Percentiles rank a stretch among this genome's conserved stretches.
Conservation (phyloP, 92 coral and sea anemone genomes). For the Virgularia gustaviana region DNA sequence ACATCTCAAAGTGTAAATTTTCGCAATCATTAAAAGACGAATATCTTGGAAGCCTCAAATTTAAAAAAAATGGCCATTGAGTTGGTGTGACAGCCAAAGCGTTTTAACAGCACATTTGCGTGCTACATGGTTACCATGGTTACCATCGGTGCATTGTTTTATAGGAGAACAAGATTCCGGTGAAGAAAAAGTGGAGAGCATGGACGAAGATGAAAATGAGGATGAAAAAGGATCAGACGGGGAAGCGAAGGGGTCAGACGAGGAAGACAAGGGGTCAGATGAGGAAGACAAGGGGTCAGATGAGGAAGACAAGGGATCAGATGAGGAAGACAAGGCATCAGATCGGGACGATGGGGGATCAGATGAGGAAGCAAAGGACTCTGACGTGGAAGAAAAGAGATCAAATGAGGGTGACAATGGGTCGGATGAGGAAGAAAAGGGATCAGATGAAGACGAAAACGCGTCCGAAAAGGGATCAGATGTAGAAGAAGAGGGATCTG, state of each 20-base stretch:
- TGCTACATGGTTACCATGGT: no score
- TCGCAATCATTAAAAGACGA: no score
- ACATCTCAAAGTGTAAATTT: no score
- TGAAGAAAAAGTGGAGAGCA: slow-evolving; percentile 49
- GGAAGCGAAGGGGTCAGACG: slow-evolving; percentile 17
- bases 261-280: slow-evolving; percentile 19
- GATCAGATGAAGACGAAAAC: slow-evolving; percentile 15
- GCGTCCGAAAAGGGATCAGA: slow-evolving; percentile 25
- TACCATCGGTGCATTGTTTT: no score
- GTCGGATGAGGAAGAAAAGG: slow-evolving; percentile 11
- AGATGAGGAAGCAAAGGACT: slow-evolving; percentile 36
- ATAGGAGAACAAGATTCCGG: slow-evolving; percentile 17
- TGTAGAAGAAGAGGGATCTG: slow-evolving; percentile 19
- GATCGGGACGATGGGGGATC: slow-evolving; percentile 20
- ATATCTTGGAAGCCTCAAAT: no score
- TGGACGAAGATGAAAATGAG: slow-evolving; percentile 37
- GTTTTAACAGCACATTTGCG: no score
- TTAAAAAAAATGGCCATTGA: no score
- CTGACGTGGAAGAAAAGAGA: slow-evolving; percentile 32
- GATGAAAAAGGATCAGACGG: slow-evolving; percentile 40
- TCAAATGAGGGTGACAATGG: slow-evolving; percentile 29
- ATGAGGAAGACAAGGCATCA: slow-evolving; percentile 35
- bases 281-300: slow-evolving; percentile 27
- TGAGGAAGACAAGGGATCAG: slow-evolving; percentile 14
- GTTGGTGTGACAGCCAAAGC: no score